These are phyloP conservation scores for Microctenopoma steveboyesi DNA, from an alignment of 2,797 vertebrate species.

Conservation along the genomic window DNA sequence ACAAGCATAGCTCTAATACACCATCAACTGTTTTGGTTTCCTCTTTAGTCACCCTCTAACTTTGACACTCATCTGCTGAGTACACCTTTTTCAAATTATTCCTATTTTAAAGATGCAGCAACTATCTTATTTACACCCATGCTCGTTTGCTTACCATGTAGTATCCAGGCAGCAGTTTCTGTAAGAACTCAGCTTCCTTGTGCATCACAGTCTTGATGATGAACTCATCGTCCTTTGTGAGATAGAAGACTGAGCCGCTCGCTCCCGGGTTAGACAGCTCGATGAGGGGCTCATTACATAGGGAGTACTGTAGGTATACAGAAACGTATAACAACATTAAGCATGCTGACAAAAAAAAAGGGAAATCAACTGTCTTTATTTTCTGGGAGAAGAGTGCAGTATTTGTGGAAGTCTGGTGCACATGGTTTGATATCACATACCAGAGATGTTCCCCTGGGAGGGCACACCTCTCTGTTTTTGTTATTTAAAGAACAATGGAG, in stretches of 20 bases:
- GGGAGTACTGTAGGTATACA: slow-evolving; percentile 86
- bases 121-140: slow-evolving; percentile 3
- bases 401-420: neutral
- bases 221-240: slow-evolving; percentile 97
- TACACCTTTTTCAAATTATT: neutral
- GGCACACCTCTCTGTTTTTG: neutral
- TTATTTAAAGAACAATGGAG: neutral
- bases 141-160: slow-evolving; percentile 87
- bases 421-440: neutral
- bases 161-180: slow-evolving; percentile 98
- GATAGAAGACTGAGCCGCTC: slow-evolving; percentile 96
- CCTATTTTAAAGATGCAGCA: neutral
- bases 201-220: slow-evolving; percentile 99
- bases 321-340: neutral
- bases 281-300: slow-evolving; percentile 96
- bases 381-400: neutral
- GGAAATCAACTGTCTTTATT: neutral
- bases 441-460: neutral
- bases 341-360: no score
- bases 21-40: slow-evolving; percentile 2
- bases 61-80: neutral
- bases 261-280: slow-evolving; percentile 97
- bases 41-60: neutral
- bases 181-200: slow-evolving; percentile 98
- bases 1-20: neutral